Conservation (phyloP, 1,140 invertebrate species). For the Trichonephila inaurata region DNA sequence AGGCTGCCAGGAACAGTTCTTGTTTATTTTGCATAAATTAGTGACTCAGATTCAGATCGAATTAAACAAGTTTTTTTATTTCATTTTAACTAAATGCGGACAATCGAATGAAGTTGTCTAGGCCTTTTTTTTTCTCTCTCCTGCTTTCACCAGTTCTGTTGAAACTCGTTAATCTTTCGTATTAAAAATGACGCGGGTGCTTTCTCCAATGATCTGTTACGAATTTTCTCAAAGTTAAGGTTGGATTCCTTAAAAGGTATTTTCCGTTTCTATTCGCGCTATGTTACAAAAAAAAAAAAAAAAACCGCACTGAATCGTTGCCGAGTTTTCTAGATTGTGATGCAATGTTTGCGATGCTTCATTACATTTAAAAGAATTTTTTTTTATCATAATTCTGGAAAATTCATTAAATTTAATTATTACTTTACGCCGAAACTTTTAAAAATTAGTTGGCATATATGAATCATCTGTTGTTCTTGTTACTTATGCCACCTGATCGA, state of each 20-base stretch:
- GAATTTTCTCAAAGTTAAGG: not conserved
- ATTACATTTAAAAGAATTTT: too few species aligned
- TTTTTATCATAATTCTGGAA: too few species aligned
- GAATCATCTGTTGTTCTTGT: too few species aligned
- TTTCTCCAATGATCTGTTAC: conserved; percentile 1
- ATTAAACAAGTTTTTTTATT: not conserved
- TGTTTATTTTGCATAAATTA: conserved; percentile 39
- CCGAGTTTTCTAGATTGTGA: too few species aligned
- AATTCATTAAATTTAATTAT: too few species aligned
- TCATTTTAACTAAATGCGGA: not conserved
- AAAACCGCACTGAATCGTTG: too few species aligned
- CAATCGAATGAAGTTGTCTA: not conserved
- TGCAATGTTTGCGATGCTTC: too few species aligned
- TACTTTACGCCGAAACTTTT: too few species aligned
- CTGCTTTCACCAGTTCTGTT: not conserved
- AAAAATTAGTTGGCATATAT: too few species aligned
- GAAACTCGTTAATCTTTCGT: not conserved
- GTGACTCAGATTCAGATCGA: conserved; percentile 23
- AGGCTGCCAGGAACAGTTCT: not conserved
- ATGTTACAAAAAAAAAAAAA: too few species aligned
- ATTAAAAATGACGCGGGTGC: not conserved
- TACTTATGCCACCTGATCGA: too few species aligned
- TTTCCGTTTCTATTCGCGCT: too few species aligned
- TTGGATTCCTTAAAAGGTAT: not conserved
- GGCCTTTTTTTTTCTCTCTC: not conserved